phyloP scores from a whole-genome alignment of 2,113 vertebrate genomes.

The Hiodon tergisus region DNA sequence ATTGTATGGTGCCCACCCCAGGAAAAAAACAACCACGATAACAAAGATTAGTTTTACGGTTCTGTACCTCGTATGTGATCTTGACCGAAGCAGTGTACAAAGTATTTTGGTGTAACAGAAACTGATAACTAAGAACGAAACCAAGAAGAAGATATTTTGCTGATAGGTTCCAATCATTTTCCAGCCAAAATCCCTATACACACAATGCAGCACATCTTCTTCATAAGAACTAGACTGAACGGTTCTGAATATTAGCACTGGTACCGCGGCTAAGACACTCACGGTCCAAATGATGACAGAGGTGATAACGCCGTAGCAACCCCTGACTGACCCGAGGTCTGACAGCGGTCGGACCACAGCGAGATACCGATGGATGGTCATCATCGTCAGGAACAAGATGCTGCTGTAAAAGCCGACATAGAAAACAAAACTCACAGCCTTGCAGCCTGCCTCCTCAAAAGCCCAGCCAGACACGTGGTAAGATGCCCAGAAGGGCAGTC shows the following conservation, averaged over 20 bases:
- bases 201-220: constrained; percentile 32
- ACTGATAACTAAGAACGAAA: constrained; percentile 61
- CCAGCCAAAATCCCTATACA: constrained; percentile 40
- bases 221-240: neutral
- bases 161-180: constrained; percentile 57
- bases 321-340: constrained; percentile 49
- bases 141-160: constrained; percentile 73
- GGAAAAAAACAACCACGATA: constrained; percentile 76
- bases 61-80: constrained; percentile 63
- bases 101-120: constrained; percentile 80
- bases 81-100: constrained; percentile 61
- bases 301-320: constrained; percentile 43
- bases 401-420: constrained; percentile 80
- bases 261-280: constrained; percentile 62
- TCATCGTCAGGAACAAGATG: constrained; percentile 75
- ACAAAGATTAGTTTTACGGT: constrained; percentile 81
- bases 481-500: constrained; percentile 75
- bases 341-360: constrained; percentile 76
- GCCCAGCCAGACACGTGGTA: constrained; percentile 63
- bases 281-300: constrained; percentile 62
- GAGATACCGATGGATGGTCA: constrained; percentile 78
- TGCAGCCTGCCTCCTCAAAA: constrained; percentile 70
- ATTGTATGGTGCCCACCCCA: constrained; percentile 91
- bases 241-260: constrained; percentile 48
- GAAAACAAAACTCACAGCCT: constrained; percentile 68